Base-by-base conservation (phyloP, 2,888 invertebrate species). In the Ferdinandea cuprea region DNA sequence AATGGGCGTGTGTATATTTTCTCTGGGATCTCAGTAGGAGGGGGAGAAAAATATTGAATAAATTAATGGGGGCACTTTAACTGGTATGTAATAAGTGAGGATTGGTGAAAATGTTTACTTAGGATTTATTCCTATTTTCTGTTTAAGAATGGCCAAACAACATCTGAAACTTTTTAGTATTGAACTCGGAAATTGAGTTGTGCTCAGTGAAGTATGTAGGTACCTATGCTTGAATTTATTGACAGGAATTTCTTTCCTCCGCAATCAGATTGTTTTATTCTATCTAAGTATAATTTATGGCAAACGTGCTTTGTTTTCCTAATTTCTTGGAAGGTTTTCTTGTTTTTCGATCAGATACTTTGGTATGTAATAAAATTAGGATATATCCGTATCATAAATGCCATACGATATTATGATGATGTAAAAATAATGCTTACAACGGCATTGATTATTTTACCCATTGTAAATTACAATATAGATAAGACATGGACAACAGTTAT, bases 1-100 rank as follows among this genome's bases (percentile, higher is more conserved):
- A 56, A 74, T 65, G 73, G 48, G 15, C 40, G 13, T 48, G 21
- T 40, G 28, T 35, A 37, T 56, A 58, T 58, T 44, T 30, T 54
- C 28, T 30, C 59, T 48, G 30, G 48, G 17, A 19, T 40, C 50
- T 4, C 59, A 11, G 17, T 11, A 17, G 25, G 4, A 4, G 9
- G 4, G 19, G 15, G 25, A 46, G 30, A 32, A 30, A 15, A 13
- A 37, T 42, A 61, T 52, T 61, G 61, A 74, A 65, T 58, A 66
- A 58, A 65, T 74, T 65, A 58, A 74, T 58, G 65, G 58, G 8
- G 63, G 50, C 65, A 74, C 37, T 65, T 74, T 65, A 42, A 59
- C 48, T 71, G 9, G 50, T 8, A 13, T 7, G 17, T 42, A 25
- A n/a, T n/a, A n/a, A n/a, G 32, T 32, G 52, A 37, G 32, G 28